Evolutionary conservation across 2,888 invertebrate genomes (phyloP).

Genomic region (Apoda limacodes): DNA sequence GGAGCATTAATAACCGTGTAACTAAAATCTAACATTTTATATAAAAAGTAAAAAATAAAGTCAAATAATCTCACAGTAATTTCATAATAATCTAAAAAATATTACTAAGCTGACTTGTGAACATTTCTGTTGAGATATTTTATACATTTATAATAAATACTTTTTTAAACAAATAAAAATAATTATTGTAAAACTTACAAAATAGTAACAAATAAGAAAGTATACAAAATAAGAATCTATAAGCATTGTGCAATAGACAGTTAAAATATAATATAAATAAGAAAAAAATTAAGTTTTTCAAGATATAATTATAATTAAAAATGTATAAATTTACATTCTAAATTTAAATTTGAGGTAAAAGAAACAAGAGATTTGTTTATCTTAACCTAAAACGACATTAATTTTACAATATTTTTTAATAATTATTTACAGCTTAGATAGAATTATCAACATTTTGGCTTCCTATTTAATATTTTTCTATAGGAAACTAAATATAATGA

Average conservation of each 20-base stretch:
- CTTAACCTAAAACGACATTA: slow-evolving; percentile 44
- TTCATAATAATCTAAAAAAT: slow-evolving; percentile 49
- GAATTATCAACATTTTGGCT: slow-evolving; percentile 53
- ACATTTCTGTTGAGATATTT: too few relatives aligned
- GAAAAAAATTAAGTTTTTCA: slow-evolving; percentile 9
- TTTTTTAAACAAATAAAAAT: too few relatives aligned
- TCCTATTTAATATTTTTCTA: slow-evolving; percentile 35
- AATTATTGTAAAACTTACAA: too few relatives aligned
- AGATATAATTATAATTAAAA: too few relatives aligned
- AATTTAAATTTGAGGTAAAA: slow-evolving; percentile 43
- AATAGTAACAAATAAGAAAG: too few relatives aligned
- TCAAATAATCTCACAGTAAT: slow-evolving; percentile 64
- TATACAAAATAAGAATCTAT: slow-evolving; percentile 13
- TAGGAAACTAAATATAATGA: slow-evolving; percentile 47
- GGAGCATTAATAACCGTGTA: slow-evolving; percentile 11
- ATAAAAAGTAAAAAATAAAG: slow-evolving; percentile 55
- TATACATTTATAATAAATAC: too few relatives aligned
- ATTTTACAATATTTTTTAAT: slow-evolving; percentile 44
- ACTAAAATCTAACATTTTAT: slow-evolving; percentile 41
- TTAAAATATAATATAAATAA: slow-evolving; percentile 23
- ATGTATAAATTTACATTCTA: slow-evolving; percentile 22
- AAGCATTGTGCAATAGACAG: too few relatives aligned
- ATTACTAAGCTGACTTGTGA: too few relatives aligned
- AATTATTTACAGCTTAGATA: slow-evolving; percentile 53
- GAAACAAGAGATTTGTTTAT: slow-evolving; percentile 34